Evolutionary conservation across 92 coral and sea anemone species (phyloP).

Genomic region (Epizoanthus stellaris): DNA sequence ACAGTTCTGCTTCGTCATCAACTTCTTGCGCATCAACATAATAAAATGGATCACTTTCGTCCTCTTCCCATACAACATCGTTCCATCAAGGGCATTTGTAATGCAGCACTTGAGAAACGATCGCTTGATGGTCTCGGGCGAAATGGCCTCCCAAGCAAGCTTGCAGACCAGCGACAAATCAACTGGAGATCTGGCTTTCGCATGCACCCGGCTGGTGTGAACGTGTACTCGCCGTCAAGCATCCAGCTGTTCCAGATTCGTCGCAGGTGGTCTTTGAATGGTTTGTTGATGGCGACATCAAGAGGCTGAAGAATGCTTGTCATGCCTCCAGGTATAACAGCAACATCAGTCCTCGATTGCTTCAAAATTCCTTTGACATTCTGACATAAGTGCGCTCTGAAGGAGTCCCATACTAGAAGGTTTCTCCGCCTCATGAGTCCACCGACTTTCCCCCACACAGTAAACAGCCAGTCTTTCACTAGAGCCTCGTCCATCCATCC

Average conservation of each 20-base stretch:
- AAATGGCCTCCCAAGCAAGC: slow-evolving; percentile 34
- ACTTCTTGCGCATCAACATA: too few species aligned
- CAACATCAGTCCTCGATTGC: not conserved
- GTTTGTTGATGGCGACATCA: slow-evolving; percentile 55
- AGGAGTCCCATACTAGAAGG: too few species aligned
- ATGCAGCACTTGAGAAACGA: slow-evolving; percentile 38
- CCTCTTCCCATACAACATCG: slow-evolving; percentile 20
- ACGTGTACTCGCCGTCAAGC: slow-evolving; percentile 31
- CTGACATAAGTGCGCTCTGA: too few species aligned
- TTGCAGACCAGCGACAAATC: slow-evolving; percentile 36
- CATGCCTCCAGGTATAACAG: slow-evolving; percentile 50
- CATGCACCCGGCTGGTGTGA: slow-evolving; percentile 36
- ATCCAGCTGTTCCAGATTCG: slow-evolving; percentile 23
- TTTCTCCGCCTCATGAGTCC: too few species aligned
- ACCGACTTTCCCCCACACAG: too few species aligned
- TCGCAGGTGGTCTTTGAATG: slow-evolving; percentile 37
- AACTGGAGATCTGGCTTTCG: slow-evolving; percentile 18
- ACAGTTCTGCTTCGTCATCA: too few species aligned
- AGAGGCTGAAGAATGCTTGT: slow-evolving; percentile 58
- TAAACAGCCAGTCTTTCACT: too few species aligned
- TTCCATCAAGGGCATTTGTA: slow-evolving; percentile 32
- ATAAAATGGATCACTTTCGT: not conserved
- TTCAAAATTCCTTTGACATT: too few species aligned
- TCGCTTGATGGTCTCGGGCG: slow-evolving; percentile 18
- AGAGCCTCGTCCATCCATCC: too few species aligned